phyloP scores from a whole-genome alignment of 2,113 vertebrate species.

The Anas platyrhynchos region DNA sequence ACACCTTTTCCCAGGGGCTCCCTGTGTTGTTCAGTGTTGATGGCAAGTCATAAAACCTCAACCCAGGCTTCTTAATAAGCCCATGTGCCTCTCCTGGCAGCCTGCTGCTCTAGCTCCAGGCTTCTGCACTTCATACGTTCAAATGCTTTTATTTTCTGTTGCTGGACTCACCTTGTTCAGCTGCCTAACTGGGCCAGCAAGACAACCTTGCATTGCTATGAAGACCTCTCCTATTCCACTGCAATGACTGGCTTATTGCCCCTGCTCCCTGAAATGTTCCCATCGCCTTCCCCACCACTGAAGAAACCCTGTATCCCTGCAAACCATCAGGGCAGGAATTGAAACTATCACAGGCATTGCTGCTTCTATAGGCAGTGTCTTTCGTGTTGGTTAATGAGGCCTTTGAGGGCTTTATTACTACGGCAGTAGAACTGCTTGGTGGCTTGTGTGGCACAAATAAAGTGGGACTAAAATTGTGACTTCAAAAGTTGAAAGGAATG shows the following conservation, averaged over 20 bases:
- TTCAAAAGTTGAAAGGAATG: slow-evolving; percentile 73
- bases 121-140: accelerated
- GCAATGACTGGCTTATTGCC: not conserved
- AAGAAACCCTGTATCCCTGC: not conserved
- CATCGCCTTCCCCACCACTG: not conserved
- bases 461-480: slow-evolving; percentile 70
- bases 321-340: not conserved
- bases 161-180: not conserved
- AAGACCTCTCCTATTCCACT: not conserved
- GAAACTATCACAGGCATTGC: not conserved
- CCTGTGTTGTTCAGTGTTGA: not conserved
- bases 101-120: slow-evolving; percentile 28
- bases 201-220: not conserved
- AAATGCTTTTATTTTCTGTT: slow-evolving; percentile 10
- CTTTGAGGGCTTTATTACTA: slow-evolving; percentile 43
- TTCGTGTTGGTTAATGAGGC: not conserved
- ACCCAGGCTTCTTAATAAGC: slow-evolving; percentile 6
- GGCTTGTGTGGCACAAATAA: slow-evolving; percentile 64
- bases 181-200: not conserved
- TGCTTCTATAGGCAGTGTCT: not conserved
- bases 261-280: not conserved
- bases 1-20: not conserved
- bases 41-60: slow-evolving; percentile 1
- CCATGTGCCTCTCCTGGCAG: not conserved
- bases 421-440: slow-evolving; percentile 52